Percentiles rank a stretch among this genome's conserved stretches.
Conservation (phyloP, 2,113 vertebrate species). For the Melanerpes aurifrons region DNA sequence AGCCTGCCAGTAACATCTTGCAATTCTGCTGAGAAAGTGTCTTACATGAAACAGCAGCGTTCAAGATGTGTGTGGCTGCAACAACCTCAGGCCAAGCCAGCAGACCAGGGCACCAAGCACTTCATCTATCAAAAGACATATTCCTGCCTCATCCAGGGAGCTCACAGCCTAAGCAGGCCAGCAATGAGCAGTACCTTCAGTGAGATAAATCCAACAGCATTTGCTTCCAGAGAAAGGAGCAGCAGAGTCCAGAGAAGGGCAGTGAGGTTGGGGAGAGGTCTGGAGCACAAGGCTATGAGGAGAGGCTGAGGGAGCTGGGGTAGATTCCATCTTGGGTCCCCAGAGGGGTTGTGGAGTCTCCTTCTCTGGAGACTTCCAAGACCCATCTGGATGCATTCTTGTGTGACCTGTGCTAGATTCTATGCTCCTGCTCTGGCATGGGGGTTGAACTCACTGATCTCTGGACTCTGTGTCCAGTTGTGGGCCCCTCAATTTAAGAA, state of each 20-base stretch:
- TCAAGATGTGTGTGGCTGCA: neutral
- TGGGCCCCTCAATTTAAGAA: too few relatives aligned
- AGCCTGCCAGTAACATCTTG: conserved; percentile 32
- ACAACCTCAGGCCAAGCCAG: neutral
- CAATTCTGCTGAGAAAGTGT: neutral
- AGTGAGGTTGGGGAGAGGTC: too few relatives aligned
- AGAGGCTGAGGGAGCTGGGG: too few relatives aligned
- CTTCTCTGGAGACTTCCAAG: too few relatives aligned
- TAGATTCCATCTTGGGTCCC: too few relatives aligned
- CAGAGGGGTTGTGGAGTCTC: too few relatives aligned
- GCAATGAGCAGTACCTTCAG: neutral
- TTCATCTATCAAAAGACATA: neutral
- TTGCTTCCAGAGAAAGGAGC: neutral
- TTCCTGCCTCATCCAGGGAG: neutral
- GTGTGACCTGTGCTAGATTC: too few relatives aligned
- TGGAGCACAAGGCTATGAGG: too few relatives aligned
- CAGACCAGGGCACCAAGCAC: neutral
- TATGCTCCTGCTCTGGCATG: too few relatives aligned
- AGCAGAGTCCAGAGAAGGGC: neutral
- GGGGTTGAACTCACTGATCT: too few relatives aligned
- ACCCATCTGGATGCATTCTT: too few relatives aligned
- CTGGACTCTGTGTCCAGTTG: too few relatives aligned
- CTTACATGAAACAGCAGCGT: neutral
- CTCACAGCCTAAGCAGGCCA: neutral
- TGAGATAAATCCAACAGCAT: neutral